Evolutionary conservation across 2,888 invertebrate species (phyloP), one percentile per base, ranked within the genome.

Genomic region (Eristalinus aeneus): DNA sequence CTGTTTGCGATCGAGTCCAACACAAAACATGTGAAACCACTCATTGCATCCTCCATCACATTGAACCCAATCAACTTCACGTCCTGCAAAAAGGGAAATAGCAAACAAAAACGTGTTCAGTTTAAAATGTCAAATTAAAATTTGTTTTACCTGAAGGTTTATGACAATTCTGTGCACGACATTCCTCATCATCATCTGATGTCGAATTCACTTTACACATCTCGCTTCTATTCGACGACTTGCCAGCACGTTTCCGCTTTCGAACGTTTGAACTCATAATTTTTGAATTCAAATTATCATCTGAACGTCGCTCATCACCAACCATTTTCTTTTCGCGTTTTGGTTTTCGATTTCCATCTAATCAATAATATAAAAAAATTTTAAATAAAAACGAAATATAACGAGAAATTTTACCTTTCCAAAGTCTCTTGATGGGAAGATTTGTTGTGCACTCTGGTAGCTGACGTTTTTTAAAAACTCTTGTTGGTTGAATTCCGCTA

Each of bases 1-100:
- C 89, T 98, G 96, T 88, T 95, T 95, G 61, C 96, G 96, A 79
- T 95, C 95, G 12, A 98, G 94, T 0, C 98, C 98, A 22, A 98
- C 97, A 93, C 99, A 99, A 89, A 96, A 95, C 95, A 98, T 96
- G 93, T 99, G 99, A 93, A 98, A 99, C 99, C 99, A 99, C 90
- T 96, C 96, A 91, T 98, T 97, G 93, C 99, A 99, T 56, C 96
- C 97, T 12, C 97, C 97, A 92, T 99, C 99, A 93, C 99, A 99
- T 90, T 98, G 98, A 82, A 99, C 98, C 99, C 99, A 99, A 92
- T 98, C 97, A 34, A 98, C 97, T 91, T 96, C 96, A 73, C 96
- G 96, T 79, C 97, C 97, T 95, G 8, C 22, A 67, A 60, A 63
- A 9, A 34, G 8, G 4, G 8, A 32, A 32, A n/a, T n/a, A 39